A percentile compares a stretch with the other conserved stretches of the same genome.
Conservation (phyloP, 1,140 invertebrate species). For the Drosophila nebulosa region DNA sequence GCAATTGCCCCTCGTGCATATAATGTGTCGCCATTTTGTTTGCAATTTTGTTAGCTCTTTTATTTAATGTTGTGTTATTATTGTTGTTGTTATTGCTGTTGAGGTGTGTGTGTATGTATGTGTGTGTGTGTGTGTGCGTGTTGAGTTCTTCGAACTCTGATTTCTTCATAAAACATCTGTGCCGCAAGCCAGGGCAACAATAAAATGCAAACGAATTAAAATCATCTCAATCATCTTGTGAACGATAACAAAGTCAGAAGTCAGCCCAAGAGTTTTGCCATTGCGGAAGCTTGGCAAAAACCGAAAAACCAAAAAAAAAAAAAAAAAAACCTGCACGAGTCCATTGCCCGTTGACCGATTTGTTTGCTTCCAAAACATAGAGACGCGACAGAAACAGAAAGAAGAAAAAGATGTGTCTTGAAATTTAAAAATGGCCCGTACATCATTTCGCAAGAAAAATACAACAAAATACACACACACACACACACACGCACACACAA, state of each 20-base stretch:
- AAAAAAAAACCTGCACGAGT: conserved; percentile 38
- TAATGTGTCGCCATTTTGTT: conserved; percentile 15
- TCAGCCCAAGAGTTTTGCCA: conserved; percentile 32
- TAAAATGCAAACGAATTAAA: conserved; percentile 27
- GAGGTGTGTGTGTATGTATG: too few species aligned
- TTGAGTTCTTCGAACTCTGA: conserved; percentile 53
- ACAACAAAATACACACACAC: too few species aligned
- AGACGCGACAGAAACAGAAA: too few species aligned
- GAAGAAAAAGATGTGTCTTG: conserved; percentile 37
- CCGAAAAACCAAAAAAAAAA: not conserved
- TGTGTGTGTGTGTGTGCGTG: not conserved
- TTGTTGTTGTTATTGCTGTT: conserved; percentile 27
- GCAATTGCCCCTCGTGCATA: not conserved
- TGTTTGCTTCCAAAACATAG: conserved; percentile 31
- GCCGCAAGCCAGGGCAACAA: conserved; percentile 5
- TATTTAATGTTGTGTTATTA: not conserved
- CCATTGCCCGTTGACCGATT: conserved; percentile 55
- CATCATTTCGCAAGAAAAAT: conserved; percentile 27
- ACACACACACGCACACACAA: not conserved
- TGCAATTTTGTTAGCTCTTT: conserved; percentile 47
- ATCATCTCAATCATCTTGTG: conserved; percentile 39
- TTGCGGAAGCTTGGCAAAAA: conserved; percentile 43
- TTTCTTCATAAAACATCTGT: conserved; percentile 45
- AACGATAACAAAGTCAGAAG: conserved; percentile 44
- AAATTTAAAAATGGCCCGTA: conserved; percentile 31